phyloP scores from a whole-genome alignment of 2,113 vertebrate genomes.

The Macaca nemestrina region DNA sequence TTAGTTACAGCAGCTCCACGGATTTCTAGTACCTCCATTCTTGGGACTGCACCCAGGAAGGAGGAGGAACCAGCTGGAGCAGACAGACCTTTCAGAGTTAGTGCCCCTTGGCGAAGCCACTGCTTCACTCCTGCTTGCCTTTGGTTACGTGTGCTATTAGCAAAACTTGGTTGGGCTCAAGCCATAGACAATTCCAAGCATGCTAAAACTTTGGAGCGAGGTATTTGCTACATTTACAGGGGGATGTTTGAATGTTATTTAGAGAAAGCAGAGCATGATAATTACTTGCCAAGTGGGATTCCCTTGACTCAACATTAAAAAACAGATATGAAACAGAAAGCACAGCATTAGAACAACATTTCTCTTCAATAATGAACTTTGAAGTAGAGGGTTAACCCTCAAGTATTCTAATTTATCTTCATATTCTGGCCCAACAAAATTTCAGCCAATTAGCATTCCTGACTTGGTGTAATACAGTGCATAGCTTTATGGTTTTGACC shows the following conservation, averaged over 20 bases:
- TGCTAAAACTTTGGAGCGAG: background rate
- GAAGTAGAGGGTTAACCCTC: background rate
- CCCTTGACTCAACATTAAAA: background rate
- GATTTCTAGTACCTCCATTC: background rate
- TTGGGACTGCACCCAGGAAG: background rate
- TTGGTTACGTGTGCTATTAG: background rate
- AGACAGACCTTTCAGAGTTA: background rate
- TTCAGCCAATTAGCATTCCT: background rate
- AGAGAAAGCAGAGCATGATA: background rate
- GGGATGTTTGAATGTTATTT: background rate
- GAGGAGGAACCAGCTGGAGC: background rate
- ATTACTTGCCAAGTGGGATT: background rate
- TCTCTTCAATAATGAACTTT: background rate
- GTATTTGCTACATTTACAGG: background rate
- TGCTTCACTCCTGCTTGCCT: background rate
- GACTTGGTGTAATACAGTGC: background rate
- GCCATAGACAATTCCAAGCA: background rate
- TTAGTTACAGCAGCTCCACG: background rate
- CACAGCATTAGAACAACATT: background rate
- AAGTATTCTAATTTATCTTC: background rate
- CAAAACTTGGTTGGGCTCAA: background rate
- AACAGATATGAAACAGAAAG: background rate
- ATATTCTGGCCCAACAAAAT: background rate
- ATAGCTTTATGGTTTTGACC: background rate
- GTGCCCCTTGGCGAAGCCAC: too few relatives aligned